Evolutionary conservation across 2,797 vertebrate genomes (phyloP).

Genomic region (Acanthurus leucopareius): DNA sequence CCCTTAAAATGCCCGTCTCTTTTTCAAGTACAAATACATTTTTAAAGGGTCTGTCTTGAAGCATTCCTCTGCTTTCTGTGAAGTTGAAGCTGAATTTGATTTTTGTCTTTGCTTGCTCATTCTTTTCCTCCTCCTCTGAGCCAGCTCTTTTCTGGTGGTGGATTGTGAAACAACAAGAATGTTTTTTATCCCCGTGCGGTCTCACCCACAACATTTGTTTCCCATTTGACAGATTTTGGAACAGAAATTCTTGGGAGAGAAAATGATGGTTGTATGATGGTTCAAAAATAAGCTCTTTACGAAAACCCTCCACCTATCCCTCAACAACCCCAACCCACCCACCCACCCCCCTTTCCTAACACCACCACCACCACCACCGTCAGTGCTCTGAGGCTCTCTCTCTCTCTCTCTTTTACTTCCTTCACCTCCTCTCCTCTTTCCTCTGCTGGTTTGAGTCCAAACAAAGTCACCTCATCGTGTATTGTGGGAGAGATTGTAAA

Average conservation of each 20-base stretch:
- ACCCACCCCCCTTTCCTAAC: no score
- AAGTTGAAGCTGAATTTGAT: constrained; percentile 78
- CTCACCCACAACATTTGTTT: constrained; percentile 84
- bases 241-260: constrained; percentile 75
- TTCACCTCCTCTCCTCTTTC: constrained; percentile 59
- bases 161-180: constrained; percentile 85
- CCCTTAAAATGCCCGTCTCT: constrained; percentile 32
- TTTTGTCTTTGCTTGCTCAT: constrained; percentile 74
- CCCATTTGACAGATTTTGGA: constrained; percentile 82
- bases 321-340: constrained; percentile 16
- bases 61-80: constrained; percentile 64
- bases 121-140: constrained; percentile 75
- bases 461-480: constrained; percentile 96
- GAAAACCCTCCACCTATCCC: constrained; percentile 65
- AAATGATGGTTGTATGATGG: constrained; percentile 73
- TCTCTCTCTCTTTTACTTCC: constrained; percentile 54
- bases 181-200: constrained; percentile 81
- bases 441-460: constrained; percentile 85
- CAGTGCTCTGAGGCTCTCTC: constrained; percentile 14
- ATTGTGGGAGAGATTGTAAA: constrained; percentile 95
- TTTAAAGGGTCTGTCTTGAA: constrained; percentile 49
- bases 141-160: constrained; percentile 79
- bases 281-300: constrained; percentile 72
- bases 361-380: neutral
- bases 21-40: constrained; percentile 50